Conservation (phyloP, 2,797 vertebrate genomes). For the Bradypodion ventrale region DNA sequence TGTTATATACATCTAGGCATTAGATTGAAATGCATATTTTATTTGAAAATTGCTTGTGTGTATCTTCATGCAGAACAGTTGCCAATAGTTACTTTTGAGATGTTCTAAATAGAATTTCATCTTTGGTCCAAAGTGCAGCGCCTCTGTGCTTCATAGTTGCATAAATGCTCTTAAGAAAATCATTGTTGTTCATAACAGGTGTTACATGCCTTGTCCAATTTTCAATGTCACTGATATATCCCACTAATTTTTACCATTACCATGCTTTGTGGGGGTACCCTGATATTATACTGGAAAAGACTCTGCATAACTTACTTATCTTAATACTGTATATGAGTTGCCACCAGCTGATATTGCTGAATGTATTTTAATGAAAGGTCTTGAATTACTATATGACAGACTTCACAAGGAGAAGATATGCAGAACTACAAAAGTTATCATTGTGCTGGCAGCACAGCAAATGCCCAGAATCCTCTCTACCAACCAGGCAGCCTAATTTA, state of each 20-base stretch:
- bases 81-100: not conserved
- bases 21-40: not conserved
- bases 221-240: conserved; percentile 28
- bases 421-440: conserved; percentile 64
- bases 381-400: conserved; percentile 61
- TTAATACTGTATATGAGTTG: conserved; percentile 43
- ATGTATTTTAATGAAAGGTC: conserved; percentile 62
- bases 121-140: not conserved
- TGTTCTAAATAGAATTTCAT: not conserved
- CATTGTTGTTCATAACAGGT: not conserved
- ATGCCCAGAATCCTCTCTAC: conserved; percentile 56
- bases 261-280: not conserved
- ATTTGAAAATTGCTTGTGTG: not conserved
- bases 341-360: conserved; percentile 50
- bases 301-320: conserved; percentile 38
- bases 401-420: conserved; percentile 54
- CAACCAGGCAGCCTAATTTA: conserved; percentile 39
- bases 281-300: conserved; percentile 36
- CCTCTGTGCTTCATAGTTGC: conserved; percentile 22
- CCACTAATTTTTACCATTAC: not conserved
- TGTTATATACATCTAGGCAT: not conserved
- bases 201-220: conserved; percentile 24
- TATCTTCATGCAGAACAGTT: not conserved
- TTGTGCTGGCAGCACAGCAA: conserved; percentile 42
- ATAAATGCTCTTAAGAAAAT: conserved; percentile 2